Base-by-base conservation (phyloP, 2,888 invertebrate species). In the Dyspetes luteomarginatus region DNA sequence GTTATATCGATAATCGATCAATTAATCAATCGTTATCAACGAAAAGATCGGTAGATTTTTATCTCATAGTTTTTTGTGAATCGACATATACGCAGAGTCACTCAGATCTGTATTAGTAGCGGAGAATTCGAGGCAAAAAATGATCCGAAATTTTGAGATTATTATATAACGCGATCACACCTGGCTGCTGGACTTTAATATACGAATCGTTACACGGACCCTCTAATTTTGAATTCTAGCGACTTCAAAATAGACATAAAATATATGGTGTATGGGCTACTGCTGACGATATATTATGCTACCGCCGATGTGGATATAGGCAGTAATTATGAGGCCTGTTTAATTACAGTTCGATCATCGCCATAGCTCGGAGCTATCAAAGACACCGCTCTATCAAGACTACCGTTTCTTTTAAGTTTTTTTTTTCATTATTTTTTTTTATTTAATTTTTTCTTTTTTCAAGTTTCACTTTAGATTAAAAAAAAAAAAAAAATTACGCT, bases 331-430 rank as follows among this genome's bases (percentile, higher is more conserved):
- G 36, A 74, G 75, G 60, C 58, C 58, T 17, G 56, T 69, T 79
- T 79, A 79, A 79, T 75, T 55, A 75, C 52, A 65, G 55, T 80
- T 75, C 69, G 62, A 71, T 74, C 78, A 73, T 52, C 45, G 7
- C 19, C 43, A 22, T 64, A 68, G 73, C 62, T 64, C 68, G 36
- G 4, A 52, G 65, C 65, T 36, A 71, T 71, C 69, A 80, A 75
- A 80, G 79, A 71, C 74, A 65, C 79, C 75, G 79, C 71, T 41
- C 2, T 22, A 15, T 17, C 52, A 24, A 24, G 30, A 60, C 79
- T 71, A 71, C 79, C 65, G 69, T 74, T 75, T 58, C 30, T 12
- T 28, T 55, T 69, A 43, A 41, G 9, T 55, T 64, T 68, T 64
- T 74, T 36, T 22, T 26, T 30, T n/a, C n/a, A n/a, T 15, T 65